Evolutionary conservation across 2,888 invertebrate species (phyloP).

Genomic region (Tipula helvola): DNA sequence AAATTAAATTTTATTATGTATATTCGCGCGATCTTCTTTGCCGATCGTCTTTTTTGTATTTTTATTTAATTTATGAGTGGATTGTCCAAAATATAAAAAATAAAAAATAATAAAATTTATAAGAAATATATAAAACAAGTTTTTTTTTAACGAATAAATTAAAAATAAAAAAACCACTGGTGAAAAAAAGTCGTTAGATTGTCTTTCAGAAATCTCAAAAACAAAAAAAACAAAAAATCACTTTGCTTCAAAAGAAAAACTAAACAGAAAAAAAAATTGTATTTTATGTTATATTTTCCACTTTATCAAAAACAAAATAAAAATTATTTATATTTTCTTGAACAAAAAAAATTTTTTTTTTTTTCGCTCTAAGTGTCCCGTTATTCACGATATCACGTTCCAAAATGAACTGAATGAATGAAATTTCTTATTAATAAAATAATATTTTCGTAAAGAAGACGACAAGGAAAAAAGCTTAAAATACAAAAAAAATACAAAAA

Average conservation of each 20-base stretch:
- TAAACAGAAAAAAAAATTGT: background rate
- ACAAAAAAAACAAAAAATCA: background rate
- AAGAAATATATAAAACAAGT: background rate
- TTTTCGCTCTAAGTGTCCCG: background rate
- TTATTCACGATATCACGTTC: background rate
- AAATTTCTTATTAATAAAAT: background rate
- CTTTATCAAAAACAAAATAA: background rate
- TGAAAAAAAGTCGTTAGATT: background rate
- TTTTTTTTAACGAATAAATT: background rate
- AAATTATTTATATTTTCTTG: background rate
- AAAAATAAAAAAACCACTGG: background rate
- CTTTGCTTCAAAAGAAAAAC: constrained; percentile 4
- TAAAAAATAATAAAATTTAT: background rate
- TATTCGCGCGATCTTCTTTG: background rate
- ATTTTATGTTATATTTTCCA: background rate
- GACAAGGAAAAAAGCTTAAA: background rate
- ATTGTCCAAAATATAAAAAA: background rate
- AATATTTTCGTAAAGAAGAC: background rate
- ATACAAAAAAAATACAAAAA: background rate
- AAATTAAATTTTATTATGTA: background rate
- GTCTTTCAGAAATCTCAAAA: background rate
- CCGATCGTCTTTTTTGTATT: background rate
- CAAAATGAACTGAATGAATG: constrained; percentile 4
- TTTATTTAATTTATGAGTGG: background rate
- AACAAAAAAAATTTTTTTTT: background rate